Conservation (phyloP, 2,888 invertebrate genomes). For the Crocallis elinguaria region DNA sequence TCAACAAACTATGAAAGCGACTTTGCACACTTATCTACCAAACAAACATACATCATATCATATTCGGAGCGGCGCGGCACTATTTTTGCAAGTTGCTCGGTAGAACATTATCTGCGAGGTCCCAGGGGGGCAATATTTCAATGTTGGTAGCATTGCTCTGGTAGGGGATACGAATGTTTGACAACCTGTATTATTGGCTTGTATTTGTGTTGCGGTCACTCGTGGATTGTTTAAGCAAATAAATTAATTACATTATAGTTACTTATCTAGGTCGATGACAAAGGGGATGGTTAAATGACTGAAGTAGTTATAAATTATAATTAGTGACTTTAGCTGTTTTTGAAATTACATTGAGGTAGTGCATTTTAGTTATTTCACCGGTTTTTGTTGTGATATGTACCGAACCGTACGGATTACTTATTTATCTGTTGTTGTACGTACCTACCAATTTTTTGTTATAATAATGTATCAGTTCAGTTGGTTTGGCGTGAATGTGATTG, state of each 20-base stretch:
- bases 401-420: too few relatives aligned
- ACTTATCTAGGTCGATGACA: too few relatives aligned
- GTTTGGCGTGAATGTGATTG: too few relatives aligned
- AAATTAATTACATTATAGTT: not conserved
- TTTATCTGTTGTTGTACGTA: too few relatives aligned
- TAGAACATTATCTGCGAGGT: slow-evolving; percentile 48
- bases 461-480: too few relatives aligned
- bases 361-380: too few relatives aligned
- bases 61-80: slow-evolving; percentile 37
- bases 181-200: slow-evolving; percentile 29
- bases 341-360: too few relatives aligned
- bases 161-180: slow-evolving; percentile 25
- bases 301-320: too few relatives aligned
- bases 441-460: too few relatives aligned
- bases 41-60: slow-evolving; percentile 25
- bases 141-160: slow-evolving; percentile 26
- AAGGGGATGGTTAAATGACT: too few relatives aligned
- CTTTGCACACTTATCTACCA: slow-evolving; percentile 24
- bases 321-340: too few relatives aligned
- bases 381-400: too few relatives aligned
- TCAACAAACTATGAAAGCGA: slow-evolving; percentile 6
- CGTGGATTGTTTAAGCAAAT: not conserved
- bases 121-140: slow-evolving; percentile 53
- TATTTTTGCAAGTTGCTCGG: slow-evolving; percentile 52
- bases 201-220: slow-evolving; percentile 15